Percentiles rank a stretch among this genome's conserved stretches.
Evolutionary conservation across 2,888 invertebrate genomes (phyloP).

Genomic region (Rhogogaster chlorosoma): DNA sequence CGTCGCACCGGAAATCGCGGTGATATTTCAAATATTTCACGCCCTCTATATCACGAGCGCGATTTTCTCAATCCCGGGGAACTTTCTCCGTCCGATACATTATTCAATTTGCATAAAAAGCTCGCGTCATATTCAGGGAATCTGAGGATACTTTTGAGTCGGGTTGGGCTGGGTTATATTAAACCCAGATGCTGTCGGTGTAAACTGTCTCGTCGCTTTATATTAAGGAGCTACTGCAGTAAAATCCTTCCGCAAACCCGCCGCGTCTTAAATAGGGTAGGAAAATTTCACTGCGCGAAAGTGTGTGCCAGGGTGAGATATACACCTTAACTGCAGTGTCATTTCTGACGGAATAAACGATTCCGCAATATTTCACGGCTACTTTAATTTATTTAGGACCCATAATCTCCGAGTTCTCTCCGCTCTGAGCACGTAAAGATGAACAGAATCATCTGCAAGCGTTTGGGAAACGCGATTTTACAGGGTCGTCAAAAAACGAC

Average conservation of each 20-base stretch:
- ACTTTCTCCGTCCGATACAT: neutral
- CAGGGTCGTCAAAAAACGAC: neutral
- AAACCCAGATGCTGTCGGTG: conserved; percentile 12
- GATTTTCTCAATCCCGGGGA: neutral
- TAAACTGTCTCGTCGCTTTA: neutral
- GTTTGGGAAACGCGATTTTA: neutral
- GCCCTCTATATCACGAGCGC: neutral
- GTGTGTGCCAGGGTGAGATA: no score
- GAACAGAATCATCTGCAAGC: neutral
- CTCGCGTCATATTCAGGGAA: neutral
- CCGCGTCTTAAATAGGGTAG: neutral
- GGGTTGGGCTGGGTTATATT: neutral
- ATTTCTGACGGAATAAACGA: neutral
- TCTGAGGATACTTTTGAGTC: neutral
- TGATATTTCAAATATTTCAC: conserved; percentile 63
- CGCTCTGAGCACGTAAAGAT: conserved; percentile 15
- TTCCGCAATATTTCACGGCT: neutral
- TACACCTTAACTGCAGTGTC: no score
- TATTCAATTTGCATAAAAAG: conserved; percentile 12
- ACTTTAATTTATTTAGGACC: conserved; percentile 7
- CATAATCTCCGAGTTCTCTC: neutral
- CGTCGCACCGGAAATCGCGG: conserved; percentile 69
- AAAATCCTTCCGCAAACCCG: neutral
- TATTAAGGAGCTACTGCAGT: neutral
- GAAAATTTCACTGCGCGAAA: neutral